phyloP scores from a whole-genome alignment of 2,797 vertebrate genomes.

The Tympanoctomys barrerae region DNA sequence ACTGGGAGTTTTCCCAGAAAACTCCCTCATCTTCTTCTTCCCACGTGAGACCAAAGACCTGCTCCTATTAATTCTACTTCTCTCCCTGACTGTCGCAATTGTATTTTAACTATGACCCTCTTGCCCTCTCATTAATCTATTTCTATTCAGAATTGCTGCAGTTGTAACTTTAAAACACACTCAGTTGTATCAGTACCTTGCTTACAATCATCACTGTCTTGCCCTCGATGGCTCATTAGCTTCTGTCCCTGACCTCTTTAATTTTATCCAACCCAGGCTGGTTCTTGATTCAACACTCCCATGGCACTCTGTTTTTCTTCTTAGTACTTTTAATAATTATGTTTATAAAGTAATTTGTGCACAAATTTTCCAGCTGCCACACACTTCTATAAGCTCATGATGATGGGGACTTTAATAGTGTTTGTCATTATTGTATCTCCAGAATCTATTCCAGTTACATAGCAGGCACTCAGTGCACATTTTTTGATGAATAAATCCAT shows the following conservation, averaged over 20 bases:
- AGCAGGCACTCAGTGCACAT: not conserved
- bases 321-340: not conserved
- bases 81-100: not conserved
- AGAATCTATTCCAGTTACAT: not conserved
- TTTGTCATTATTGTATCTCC: not conserved
- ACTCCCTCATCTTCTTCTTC: not conserved
- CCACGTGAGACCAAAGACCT: not conserved
- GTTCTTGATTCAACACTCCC: too few species aligned
- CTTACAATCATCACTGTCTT: not conserved
- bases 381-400: not conserved
- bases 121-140: not conserved
- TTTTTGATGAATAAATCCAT: not conserved
- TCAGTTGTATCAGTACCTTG: not conserved
- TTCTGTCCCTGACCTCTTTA: not conserved
- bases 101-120: not conserved
- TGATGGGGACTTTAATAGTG: not conserved
- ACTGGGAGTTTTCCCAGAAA: not conserved
- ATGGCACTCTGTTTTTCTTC: not conserved
- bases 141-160: slow-evolving; percentile 14
- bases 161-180: not conserved
- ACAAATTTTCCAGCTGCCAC: not conserved
- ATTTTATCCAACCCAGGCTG: not conserved
- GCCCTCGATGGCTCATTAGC: not conserved
- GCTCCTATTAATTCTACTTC: not conserved
- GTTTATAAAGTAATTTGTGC: not conserved